A percentile compares a stretch with the other conserved stretches of the same genome.
These are phyloP conservation scores for Heliangelus exortis DNA, from an alignment of 2,797 vertebrate species.

Conservation along the genomic window DNA sequence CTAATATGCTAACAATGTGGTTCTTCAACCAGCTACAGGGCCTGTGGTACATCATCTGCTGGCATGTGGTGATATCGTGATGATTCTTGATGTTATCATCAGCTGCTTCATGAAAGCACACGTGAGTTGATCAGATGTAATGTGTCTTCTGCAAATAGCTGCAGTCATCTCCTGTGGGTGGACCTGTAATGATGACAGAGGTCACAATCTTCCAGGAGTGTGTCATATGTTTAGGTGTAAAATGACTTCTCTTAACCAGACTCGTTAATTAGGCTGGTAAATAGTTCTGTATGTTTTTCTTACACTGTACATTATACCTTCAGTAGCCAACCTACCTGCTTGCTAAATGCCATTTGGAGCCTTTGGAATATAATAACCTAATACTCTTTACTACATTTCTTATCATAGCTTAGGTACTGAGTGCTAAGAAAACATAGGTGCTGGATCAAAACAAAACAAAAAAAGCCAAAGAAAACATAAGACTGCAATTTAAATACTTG, in stretches of 20 bases:
- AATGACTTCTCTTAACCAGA: neutral
- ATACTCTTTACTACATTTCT: neutral
- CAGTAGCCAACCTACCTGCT: neutral
- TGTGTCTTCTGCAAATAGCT: neutral
- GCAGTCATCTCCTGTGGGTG: slow-evolving; percentile 11
- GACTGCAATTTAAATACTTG: neutral
- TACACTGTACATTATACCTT: neutral
- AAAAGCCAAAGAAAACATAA: neutral
- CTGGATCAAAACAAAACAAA: neutral
- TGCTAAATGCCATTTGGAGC: neutral
- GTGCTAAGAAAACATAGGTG: neutral
- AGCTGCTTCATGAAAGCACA: neutral
- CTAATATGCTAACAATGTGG: neutral
- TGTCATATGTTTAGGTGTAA: neutral
- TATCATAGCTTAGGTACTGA: neutral
- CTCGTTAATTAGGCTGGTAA: slow-evolving; percentile 1
- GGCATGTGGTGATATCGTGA: neutral
- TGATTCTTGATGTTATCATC: neutral
- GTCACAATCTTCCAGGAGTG: neutral
- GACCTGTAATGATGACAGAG: neutral
- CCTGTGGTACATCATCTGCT: neutral
- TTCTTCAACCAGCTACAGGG: neutral
- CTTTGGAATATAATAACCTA: neutral
- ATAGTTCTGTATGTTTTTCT: slow-evolving; percentile 4
- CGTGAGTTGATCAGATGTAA: neutral